A percentile compares a stretch with the other conserved stretches of the same genome.
Conservation (phyloP, 2,888 invertebrate species). For the Incurvaria masculella region DNA sequence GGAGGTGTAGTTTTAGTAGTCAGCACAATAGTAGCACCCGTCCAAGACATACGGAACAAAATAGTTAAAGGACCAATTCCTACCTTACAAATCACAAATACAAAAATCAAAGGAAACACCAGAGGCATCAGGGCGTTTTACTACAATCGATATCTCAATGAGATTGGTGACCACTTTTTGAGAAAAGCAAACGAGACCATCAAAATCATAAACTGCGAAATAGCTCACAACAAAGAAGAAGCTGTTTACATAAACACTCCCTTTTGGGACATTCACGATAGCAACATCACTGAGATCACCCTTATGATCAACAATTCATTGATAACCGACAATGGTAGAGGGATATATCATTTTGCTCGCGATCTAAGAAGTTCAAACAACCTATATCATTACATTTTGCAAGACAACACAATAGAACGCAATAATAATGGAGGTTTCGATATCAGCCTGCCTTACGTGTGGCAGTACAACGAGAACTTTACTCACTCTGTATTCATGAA, state of each 20-base stretch:
- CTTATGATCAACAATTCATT: constrained; percentile 84
- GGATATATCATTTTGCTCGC: constrained; percentile 85
- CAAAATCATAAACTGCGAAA: constrained; percentile 73
- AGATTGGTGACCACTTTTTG: constrained; percentile 80
- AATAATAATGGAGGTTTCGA: constrained; percentile 87
- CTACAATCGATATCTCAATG: constrained; percentile 85
- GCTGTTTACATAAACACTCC: constrained; percentile 82
- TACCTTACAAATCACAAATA: constrained; percentile 65
- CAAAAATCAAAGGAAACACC: constrained; percentile 76
- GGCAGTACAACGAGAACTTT: constrained; percentile 93
- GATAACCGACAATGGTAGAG: constrained; percentile 84
- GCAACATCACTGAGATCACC: constrained; percentile 87
- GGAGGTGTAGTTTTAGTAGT: constrained; percentile 81
- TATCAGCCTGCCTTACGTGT: constrained; percentile 88
- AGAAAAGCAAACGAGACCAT: constrained; percentile 87
- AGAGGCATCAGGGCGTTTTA: constrained; percentile 80
- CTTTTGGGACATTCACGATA: constrained; percentile 79
- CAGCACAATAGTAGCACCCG: constrained; percentile 69
- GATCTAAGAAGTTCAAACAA: constrained; percentile 96
- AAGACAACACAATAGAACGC: constrained; percentile 81
- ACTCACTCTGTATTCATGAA: constrained; percentile 87
- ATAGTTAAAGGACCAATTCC: constrained; percentile 79
- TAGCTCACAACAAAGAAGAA: constrained; percentile 76
- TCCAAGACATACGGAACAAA: constrained; percentile 68
- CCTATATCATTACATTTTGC: constrained; percentile 91